phyloP scores from a whole-genome alignment of 2,888 invertebrate genomes.

The Agrotis ipsilon region DNA sequence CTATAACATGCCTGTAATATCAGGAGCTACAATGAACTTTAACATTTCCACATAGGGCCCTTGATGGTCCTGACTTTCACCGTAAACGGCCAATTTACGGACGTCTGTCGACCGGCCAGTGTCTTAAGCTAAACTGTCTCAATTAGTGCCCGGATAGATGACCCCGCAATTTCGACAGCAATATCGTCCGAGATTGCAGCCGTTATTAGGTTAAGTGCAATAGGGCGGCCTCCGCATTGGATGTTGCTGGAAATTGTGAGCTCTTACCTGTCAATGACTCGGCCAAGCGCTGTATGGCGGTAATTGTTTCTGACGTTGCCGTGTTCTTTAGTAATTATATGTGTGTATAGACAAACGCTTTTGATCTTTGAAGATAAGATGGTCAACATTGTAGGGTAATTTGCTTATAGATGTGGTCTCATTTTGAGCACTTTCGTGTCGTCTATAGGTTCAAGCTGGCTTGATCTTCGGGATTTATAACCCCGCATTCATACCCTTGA shows the following conservation, averaged over 20 bases:
- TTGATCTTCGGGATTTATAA: background rate
- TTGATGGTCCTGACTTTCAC: slow-evolving; percentile 84
- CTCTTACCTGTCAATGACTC: slow-evolving; percentile 65
- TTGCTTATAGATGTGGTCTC: slow-evolving; percentile 2
- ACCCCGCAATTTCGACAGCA: slow-evolving; percentile 88
- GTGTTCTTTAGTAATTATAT: slow-evolving; percentile 53
- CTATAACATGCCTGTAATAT: slow-evolving; percentile 85
- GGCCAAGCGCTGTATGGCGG: slow-evolving; percentile 51
- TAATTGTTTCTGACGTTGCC: slow-evolving; percentile 65
- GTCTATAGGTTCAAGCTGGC: background rate
- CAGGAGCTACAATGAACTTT: slow-evolving; percentile 87
- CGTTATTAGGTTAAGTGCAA: slow-evolving; percentile 85
- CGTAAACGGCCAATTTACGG: slow-evolving; percentile 89
- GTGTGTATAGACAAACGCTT: slow-evolving; percentile 30
- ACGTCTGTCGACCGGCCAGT: slow-evolving; percentile 86
- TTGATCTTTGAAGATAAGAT: slow-evolving; percentile 32
- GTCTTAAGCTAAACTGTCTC: slow-evolving; percentile 89
- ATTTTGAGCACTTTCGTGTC: slow-evolving; percentile 6
- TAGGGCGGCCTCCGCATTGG: slow-evolving; percentile 71
- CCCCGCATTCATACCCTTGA: background rate
- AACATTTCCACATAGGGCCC: slow-evolving; percentile 86
- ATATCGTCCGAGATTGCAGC: slow-evolving; percentile 78
- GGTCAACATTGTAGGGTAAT: background rate
- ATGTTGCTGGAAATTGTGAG: slow-evolving; percentile 71
- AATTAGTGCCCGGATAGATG: slow-evolving; percentile 89